Evolutionary conservation across 2,797 vertebrate genomes (phyloP).

Genomic region (Petrocephalus schoutedeni): DNA sequence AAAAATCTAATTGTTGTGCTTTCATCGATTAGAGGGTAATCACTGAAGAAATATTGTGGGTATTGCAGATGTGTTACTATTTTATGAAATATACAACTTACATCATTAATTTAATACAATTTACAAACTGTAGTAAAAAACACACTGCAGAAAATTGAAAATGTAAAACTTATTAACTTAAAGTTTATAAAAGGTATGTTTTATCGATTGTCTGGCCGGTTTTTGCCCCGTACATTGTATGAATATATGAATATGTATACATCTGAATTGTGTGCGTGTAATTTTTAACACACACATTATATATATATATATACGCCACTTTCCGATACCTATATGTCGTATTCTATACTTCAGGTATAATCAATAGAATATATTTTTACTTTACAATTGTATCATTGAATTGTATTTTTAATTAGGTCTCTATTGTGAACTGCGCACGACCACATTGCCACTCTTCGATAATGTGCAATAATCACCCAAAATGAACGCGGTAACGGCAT

Average conservation of each 20-base stretch:
- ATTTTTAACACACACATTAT: too few relatives aligned
- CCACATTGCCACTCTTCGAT: slow-evolving; percentile 12
- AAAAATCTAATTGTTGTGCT: neutral
- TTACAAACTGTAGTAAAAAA: neutral
- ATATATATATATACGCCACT: neutral
- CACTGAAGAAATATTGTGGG: neutral
- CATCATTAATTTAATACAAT: neutral
- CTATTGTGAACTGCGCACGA: neutral
- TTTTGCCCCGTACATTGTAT: neutral
- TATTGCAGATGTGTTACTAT: neutral
- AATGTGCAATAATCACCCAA: slow-evolving; percentile 51
- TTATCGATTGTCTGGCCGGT: neutral
- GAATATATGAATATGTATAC: neutral
- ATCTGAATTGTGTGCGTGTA: too few relatives aligned
- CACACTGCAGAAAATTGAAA: neutral
- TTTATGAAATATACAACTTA: neutral
- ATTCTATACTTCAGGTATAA: neutral
- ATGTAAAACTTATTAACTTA: neutral
- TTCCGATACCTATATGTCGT: neutral
- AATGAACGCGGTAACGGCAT: slow-evolving; percentile 26
- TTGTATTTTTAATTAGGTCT: neutral
- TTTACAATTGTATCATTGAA: neutral
- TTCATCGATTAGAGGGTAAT: neutral
- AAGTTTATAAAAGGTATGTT: neutral
- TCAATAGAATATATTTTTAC: neutral